Evolutionary conservation across 2,888 invertebrate genomes (phyloP).

Genomic region (Seladonia tumulorum): DNA sequence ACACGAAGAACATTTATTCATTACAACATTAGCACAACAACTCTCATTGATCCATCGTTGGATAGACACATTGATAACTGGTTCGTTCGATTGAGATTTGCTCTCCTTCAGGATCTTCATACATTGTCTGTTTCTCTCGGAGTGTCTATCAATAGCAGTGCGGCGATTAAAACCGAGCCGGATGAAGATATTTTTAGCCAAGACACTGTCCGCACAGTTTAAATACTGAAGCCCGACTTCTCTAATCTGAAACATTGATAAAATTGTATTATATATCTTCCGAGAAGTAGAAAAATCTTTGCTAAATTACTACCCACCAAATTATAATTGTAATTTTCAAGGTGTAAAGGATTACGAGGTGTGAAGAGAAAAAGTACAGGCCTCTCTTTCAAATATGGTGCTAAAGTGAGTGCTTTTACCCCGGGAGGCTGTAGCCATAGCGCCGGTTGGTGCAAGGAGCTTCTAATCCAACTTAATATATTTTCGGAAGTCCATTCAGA

Average conservation of each 20-base stretch:
- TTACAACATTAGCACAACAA: slow-evolving; percentile 78
- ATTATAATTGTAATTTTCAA: slow-evolving; percentile 88
- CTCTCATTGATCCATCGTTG: slow-evolving; percentile 80
- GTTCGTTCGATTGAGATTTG: slow-evolving; percentile 52
- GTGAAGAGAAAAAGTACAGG: slow-evolving; percentile 92
- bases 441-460: slow-evolving; percentile 87
- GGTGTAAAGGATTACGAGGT: slow-evolving; percentile 90
- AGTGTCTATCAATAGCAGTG: slow-evolving; percentile 66
- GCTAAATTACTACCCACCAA: slow-evolving; percentile 85
- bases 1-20: slow-evolving; percentile 79
- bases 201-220: slow-evolving; percentile 87
- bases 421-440: slow-evolving; percentile 90
- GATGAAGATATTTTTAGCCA: slow-evolving; percentile 84
- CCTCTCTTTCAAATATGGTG: slow-evolving; percentile 88
- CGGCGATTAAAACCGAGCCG: slow-evolving; percentile 82
- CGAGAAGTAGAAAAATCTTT: neutral
- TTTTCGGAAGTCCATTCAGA: slow-evolving; percentile 84
- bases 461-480: slow-evolving; percentile 88
- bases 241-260: slow-evolving; percentile 86
- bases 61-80: slow-evolving; percentile 69
- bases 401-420: slow-evolving; percentile 89
- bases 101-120: slow-evolving; percentile 68
- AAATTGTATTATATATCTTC: slow-evolving; percentile 17
- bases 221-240: slow-evolving; percentile 91
- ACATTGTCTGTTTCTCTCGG: slow-evolving; percentile 70